A percentile compares a stretch with the other conserved stretches of the same genome.
phyloP scores from a whole-genome alignment of 2,888 invertebrate species.

The Steinernema scapterisci region DNA sequence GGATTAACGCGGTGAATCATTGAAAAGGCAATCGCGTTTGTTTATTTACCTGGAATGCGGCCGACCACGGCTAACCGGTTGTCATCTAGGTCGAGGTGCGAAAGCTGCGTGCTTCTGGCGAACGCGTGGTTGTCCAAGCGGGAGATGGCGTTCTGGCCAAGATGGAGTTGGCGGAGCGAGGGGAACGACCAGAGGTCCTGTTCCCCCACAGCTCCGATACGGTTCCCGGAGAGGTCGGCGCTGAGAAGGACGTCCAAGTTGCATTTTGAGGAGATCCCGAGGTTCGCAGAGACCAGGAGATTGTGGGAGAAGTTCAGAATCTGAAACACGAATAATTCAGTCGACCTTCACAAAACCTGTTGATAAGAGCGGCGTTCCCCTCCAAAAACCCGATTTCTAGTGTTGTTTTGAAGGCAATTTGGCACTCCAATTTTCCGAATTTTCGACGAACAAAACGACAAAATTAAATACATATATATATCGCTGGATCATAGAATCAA shows the following conservation, averaged over 20 bases:
- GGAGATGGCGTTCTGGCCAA: slow-evolving; percentile 47
- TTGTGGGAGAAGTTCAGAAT: slow-evolving; percentile 60
- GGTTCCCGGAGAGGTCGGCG: slow-evolving; percentile 58
- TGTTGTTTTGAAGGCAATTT: no score
- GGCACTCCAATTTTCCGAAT: no score
- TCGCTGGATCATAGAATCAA: no score
- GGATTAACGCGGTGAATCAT: neutral
- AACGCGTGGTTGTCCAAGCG: slow-evolving; percentile 43
- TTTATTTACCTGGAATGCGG: neutral
- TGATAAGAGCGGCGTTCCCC: no score
- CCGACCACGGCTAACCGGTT: slow-evolving; percentile 38
- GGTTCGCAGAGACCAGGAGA: slow-evolving; percentile 38
- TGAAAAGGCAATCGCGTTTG: neutral
- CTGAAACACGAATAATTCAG: slow-evolving; percentile 43
- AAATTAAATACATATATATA: no score
- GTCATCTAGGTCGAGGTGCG: slow-evolving; percentile 53
- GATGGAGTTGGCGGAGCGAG: slow-evolving; percentile 49
- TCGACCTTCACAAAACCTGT: neutral
- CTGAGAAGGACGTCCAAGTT: slow-evolving; percentile 57
- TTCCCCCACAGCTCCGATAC: slow-evolving; percentile 46
- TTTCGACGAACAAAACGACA: no score
- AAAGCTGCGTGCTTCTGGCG: slow-evolving; percentile 44
- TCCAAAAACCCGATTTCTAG: no score
- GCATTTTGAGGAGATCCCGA: slow-evolving; percentile 46
- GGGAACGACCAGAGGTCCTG: slow-evolving; percentile 44